These are phyloP conservation scores for Actenoides lindsayi DNA, from an alignment of 2,113 vertebrate genomes.

Conservation along the genomic window DNA sequence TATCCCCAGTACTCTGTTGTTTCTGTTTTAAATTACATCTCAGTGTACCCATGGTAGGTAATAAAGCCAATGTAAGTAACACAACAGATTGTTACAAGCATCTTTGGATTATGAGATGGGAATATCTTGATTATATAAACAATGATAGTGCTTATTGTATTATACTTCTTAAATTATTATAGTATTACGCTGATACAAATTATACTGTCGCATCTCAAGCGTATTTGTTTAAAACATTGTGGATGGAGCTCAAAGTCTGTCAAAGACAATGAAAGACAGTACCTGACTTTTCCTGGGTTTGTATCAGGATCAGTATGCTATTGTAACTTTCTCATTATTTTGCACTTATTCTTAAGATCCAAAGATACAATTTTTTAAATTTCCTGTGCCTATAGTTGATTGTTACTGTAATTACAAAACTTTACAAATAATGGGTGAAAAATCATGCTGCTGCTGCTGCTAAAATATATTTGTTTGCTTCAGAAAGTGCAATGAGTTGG, in stretches of 20 bases:
- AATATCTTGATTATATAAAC: slow-evolving; percentile 32
- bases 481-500: neutral
- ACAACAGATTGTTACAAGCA: slow-evolving; percentile 43
- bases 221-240: neutral
- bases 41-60: neutral
- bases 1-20: neutral
- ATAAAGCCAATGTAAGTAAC: slow-evolving; percentile 34
- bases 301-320: neutral
- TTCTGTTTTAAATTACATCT: slow-evolving; percentile 40
- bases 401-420: neutral
- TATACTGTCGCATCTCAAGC: neutral
- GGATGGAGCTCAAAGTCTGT: neutral
- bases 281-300: neutral
- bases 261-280: slow-evolving; percentile 34
- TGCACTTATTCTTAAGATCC: neutral
- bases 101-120: slow-evolving; percentile 20
- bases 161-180: slow-evolving; percentile 9
- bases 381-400: neutral
- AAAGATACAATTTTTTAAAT: neutral
- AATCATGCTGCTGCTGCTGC: neutral
- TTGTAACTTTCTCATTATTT: neutral
- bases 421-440: neutral
- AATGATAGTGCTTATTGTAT: neutral
- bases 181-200: neutral
- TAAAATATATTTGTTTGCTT: neutral